Conservation (phyloP, 2,113 vertebrate genomes). For the Albula goreensis region DNA sequence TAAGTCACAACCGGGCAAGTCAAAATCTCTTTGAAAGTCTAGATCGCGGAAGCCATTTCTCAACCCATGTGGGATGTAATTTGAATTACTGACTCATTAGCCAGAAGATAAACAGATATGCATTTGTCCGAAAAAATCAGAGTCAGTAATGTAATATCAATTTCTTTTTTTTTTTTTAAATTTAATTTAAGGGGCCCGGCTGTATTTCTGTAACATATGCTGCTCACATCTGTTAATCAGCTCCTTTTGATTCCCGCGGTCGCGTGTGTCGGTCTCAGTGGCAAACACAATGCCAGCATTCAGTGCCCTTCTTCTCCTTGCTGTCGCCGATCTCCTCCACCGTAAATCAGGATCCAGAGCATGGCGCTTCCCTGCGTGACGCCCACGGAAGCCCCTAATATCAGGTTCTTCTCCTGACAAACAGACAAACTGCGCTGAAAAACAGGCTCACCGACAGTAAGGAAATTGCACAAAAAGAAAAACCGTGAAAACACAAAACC, state of each 20-base stretch:
- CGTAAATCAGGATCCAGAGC: constrained; percentile 33
- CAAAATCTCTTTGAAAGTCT: neutral
- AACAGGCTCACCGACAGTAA: constrained; percentile 16
- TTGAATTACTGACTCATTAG: constrained; percentile 19
- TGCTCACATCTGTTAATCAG: constrained; percentile 23
- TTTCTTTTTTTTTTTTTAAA: neutral
- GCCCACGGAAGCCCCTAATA: neutral
- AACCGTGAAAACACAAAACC: neutral
- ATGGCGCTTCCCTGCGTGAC: neutral
- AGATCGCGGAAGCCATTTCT: constrained; percentile 9
- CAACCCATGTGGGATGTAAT: constrained; percentile 18
- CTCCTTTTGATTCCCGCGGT: neutral
- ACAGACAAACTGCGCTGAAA: constrained; percentile 19
- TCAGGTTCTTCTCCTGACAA: constrained; percentile 13
- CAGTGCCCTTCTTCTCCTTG: constrained; percentile 8
- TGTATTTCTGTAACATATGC: constrained; percentile 18
- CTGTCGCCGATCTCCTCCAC: constrained; percentile 12
- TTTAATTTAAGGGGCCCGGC: constrained; percentile 5
- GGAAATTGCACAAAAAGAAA: constrained; percentile 37
- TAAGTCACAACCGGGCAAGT: neutral
- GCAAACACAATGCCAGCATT: constrained; percentile 26
- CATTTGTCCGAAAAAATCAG: constrained; percentile 6
- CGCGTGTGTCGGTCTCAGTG: neutral
- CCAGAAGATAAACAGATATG: constrained; percentile 25
- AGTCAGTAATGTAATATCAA: neutral